Percentiles rank a stretch among this genome's conserved stretches.
Evolutionary conservation across 1,140 invertebrate species (phyloP).

Genomic region (Drosophila equinoxialis): DNA sequence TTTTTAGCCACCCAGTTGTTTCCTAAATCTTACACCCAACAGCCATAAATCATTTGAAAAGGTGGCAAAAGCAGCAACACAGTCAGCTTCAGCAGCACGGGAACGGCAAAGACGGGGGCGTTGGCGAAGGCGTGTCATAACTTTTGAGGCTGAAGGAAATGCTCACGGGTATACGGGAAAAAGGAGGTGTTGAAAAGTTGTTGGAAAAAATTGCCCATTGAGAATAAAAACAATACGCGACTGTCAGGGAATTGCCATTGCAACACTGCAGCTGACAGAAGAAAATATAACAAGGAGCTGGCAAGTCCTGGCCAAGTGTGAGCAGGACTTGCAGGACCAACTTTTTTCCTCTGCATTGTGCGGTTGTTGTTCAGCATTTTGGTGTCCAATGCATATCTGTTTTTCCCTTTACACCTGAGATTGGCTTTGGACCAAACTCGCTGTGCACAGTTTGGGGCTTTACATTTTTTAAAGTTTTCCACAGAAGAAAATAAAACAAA

Average conservation of each 20-base stretch:
- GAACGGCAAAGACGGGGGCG: neutral
- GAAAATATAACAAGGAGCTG: constrained; percentile 25
- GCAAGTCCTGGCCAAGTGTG: constrained; percentile 5
- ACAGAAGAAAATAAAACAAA: constrained; percentile 3
- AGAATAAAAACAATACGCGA: constrained; percentile 16
- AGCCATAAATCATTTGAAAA: constrained; percentile 73
- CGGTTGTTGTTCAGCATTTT: constrained; percentile 55
- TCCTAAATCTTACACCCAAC: constrained; percentile 50
- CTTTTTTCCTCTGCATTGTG: constrained; percentile 53
- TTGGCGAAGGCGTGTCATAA: constrained; percentile 68
- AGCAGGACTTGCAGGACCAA: constrained; percentile 43
- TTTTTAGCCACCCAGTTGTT: constrained; percentile 18
- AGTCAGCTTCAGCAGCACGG: neutral
- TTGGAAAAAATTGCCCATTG: constrained; percentile 52
- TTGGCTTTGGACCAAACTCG: constrained; percentile 48
- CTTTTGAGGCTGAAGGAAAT: constrained; percentile 45
- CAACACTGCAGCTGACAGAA: constrained; percentile 70
- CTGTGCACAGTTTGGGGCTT: constrained; percentile 30
- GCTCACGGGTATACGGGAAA: constrained; percentile 47
- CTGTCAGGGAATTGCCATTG: constrained; percentile 27
- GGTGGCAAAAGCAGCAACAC: constrained; percentile 55
- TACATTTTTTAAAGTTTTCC: constrained; percentile 40
- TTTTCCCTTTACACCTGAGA: constrained; percentile 61
- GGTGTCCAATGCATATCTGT: constrained; percentile 60
- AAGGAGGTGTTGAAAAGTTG: constrained; percentile 57